Conservation (phyloP, 2,888 invertebrate genomes). For the Hofmannophila pseudospretella region DNA sequence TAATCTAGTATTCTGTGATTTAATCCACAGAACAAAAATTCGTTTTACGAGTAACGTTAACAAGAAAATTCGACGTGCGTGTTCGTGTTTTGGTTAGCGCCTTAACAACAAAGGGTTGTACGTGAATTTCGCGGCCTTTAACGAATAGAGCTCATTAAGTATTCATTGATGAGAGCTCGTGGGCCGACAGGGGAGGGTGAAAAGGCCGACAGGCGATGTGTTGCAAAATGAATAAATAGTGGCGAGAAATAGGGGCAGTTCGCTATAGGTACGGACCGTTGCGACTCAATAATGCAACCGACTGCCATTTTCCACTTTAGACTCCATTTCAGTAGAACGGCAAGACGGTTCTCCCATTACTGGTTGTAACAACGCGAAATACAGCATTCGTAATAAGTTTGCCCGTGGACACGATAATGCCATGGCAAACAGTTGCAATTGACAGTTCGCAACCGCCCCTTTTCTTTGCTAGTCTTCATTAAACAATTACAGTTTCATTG, state of each 20-base stretch:
- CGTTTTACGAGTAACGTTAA: no score
- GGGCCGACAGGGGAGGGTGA: conserved; percentile 56
- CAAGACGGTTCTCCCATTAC: conserved; percentile 28
- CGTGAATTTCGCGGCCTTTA: conserved; percentile 72
- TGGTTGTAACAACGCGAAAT: conserved; percentile 52
- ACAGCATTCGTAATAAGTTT: conserved; percentile 54
- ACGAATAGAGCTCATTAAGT: conserved; percentile 60
- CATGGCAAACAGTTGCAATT: conserved; percentile 63
- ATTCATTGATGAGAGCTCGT: conserved; percentile 66
- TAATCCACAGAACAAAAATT: no score
- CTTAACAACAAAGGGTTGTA: conserved; percentile 45
- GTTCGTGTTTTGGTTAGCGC: conserved; percentile 58
- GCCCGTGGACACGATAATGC: conserved; percentile 66
- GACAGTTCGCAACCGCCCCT: conserved; percentile 62
- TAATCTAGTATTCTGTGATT: no score
- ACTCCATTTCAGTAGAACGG: conserved; percentile 17
- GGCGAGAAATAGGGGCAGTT: conserved; percentile 74
- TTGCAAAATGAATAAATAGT: conserved; percentile 76
- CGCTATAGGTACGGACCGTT: conserved; percentile 57
- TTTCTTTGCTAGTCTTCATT: conserved; percentile 31
- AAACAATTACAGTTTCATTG: conserved; percentile 33
- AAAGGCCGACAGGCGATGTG: conserved; percentile 68
- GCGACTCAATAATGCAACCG: conserved; percentile 63
- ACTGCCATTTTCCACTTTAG: conserved; percentile 26
- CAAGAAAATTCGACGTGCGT: no score